Base-by-base conservation (phyloP, 2,113 vertebrate genomes). In the Cochlearius cochlearius region DNA sequence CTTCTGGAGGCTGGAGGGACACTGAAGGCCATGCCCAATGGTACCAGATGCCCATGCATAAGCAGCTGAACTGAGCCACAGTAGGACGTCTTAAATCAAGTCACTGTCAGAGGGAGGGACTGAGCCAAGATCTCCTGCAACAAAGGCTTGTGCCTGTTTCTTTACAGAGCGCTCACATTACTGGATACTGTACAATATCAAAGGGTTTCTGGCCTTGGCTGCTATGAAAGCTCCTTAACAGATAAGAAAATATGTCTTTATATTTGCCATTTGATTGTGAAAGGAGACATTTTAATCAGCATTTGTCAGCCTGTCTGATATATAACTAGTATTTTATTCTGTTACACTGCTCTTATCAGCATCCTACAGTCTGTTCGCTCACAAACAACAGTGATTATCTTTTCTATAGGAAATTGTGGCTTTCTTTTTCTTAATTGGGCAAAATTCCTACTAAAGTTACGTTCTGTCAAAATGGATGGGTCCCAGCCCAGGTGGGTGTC, bases 181-280 rank as follows among this genome's bases (percentile, higher is more conserved):
- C 71, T 74, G 85, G n/a, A 12, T 45, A 34, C 18, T 71, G 32
- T 38, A 69, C 23, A 66, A 22, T 79, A 79, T 55, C 66, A 83
- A 63, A 90, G 50, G 6, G 27, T 69, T 88, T 86, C 79, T 95
- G 67, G 41, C 50, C 82, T 30, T 41, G 62, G 32, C 49, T 88
- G 67, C 78, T 56, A 26, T 20, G 52, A 90, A 92, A 66, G 4
- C 38, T 86, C 36, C 82, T 93, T 74, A 62, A 84, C 50, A 71
- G 69, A 88, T 92, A 92, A 88, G 59, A 86, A 94, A 92, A 86
- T 38, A 77, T 67, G 15, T 69, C 82, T 86, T 95, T 67, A 39
- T 92, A 88, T 94, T 93, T 95, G 47, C 38, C 34, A 30, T 91
- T 94, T 95, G 76, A 84, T 93, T 93, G 74, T 77, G 43, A 86